Conservation (phyloP, 2,888 invertebrate species). For the Platycheirus rosarum region DNA sequence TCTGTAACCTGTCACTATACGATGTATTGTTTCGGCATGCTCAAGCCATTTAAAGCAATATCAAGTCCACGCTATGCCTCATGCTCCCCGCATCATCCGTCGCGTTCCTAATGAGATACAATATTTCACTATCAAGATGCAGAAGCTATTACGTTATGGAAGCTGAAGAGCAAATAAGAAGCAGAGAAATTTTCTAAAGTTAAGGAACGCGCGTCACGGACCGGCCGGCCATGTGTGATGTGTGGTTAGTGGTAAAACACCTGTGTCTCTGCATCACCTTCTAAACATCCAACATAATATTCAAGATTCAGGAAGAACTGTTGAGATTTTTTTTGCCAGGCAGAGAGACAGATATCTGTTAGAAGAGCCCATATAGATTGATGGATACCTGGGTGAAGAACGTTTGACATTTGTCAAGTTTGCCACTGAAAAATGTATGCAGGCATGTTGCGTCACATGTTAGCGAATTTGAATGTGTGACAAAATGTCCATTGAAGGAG, state of each 20-base stretch:
- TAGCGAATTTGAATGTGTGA: constrained; percentile 61
- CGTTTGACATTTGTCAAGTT: constrained; percentile 71
- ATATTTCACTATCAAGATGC: constrained; percentile 71
- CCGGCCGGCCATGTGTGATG: constrained; percentile 16
- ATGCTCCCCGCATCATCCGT: constrained; percentile 16
- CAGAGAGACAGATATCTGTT: constrained; percentile 34
- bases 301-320: constrained; percentile 58
- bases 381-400: constrained; percentile 69
- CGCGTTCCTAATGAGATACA: constrained; percentile 62
- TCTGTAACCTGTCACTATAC: constrained; percentile 20
- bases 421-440: constrained; percentile 48
- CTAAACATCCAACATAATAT: constrained; percentile 16
- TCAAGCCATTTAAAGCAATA: constrained; percentile 29
- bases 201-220: constrained; percentile 6
- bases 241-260: constrained; percentile 52
- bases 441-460: constrained; percentile 67
- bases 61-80: constrained; percentile 48
- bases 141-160: constrained; percentile 14
- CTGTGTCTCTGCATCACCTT: constrained; percentile 67
- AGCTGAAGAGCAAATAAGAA: neutral
- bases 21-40: constrained; percentile 42
- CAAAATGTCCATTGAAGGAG: constrained; percentile 49
- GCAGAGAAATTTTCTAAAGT: constrained; percentile 44
- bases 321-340: constrained; percentile 24
- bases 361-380: constrained; percentile 55